Conservation (phyloP, 2,797 vertebrate species). For the Diplodus puntazzo region DNA sequence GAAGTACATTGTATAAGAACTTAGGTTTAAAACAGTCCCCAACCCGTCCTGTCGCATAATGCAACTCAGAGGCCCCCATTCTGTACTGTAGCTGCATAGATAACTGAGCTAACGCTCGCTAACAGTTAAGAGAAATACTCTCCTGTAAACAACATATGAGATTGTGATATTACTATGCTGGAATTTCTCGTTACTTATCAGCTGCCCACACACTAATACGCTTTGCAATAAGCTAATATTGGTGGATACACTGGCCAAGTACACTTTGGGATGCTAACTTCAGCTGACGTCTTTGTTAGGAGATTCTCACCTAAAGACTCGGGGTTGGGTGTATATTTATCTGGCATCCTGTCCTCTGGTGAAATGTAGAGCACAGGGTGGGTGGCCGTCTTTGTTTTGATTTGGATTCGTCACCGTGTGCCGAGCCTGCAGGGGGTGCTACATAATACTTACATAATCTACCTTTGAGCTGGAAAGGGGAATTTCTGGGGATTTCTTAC, state of each 20-base stretch:
- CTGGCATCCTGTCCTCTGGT: conserved; percentile 29
- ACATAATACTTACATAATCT: conserved; percentile 61
- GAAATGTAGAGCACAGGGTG: conserved; percentile 28
- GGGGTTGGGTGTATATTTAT: conserved; percentile 22
- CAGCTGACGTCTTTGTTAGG: background rate
- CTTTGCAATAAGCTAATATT: background rate
- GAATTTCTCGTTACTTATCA: background rate
- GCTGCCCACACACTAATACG: background rate
- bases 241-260: background rate
- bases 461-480: conserved; percentile 37
- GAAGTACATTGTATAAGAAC: no score
- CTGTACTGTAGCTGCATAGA: no score
- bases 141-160: background rate
- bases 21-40: no score
- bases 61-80: no score
- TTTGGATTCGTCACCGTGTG: conserved; percentile 40
- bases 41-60: no score
- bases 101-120: no score
- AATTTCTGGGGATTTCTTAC: conserved; percentile 59
- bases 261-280: background rate
- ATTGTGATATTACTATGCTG: background rate
- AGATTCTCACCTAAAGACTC: conserved; percentile 8
- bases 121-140: background rate
- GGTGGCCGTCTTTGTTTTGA: conserved; percentile 41
- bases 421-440: conserved; percentile 55